Evolutionary conservation across 2,113 vertebrate species (phyloP).

Genomic region (Colinus virginianus): DNA sequence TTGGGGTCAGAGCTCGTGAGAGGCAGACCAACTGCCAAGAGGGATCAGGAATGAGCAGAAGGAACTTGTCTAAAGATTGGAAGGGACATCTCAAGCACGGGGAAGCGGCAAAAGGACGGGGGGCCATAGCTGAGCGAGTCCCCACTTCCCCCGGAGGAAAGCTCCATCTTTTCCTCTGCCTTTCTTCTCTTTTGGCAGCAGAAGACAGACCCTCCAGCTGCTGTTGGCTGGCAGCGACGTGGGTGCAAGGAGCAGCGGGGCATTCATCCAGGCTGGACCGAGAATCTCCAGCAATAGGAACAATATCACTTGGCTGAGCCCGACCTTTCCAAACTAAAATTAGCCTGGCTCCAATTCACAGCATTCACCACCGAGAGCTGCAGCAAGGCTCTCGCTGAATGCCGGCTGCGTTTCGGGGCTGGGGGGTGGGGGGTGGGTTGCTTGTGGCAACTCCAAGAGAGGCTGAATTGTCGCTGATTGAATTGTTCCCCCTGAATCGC

Average conservation of each 20-base stretch:
- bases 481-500: constrained; percentile 12
- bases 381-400: background rate
- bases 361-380: background rate
- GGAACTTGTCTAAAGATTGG: constrained; percentile 19
- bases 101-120: background rate
- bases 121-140: background rate
- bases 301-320: background rate
- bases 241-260: background rate
- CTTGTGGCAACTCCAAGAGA: background rate
- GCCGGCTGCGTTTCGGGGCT: background rate
- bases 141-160: background rate
- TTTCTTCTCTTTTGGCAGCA: background rate
- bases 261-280: background rate
- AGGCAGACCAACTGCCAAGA: background rate
- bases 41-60: constrained; percentile 21
- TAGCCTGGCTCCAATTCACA: constrained; percentile 35
- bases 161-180: background rate
- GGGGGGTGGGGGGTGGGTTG: background rate
- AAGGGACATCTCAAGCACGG: background rate
- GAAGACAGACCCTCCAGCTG: background rate
- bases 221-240: background rate
- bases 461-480: constrained; percentile 57
- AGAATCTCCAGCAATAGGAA: background rate
- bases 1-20: background rate
- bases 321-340: constrained; percentile 42